A percentile compares a stretch with the other conserved stretches of the same genome.
Evolutionary conservation across 2,113 vertebrate genomes (phyloP).

Genomic region (Parus major): DNA sequence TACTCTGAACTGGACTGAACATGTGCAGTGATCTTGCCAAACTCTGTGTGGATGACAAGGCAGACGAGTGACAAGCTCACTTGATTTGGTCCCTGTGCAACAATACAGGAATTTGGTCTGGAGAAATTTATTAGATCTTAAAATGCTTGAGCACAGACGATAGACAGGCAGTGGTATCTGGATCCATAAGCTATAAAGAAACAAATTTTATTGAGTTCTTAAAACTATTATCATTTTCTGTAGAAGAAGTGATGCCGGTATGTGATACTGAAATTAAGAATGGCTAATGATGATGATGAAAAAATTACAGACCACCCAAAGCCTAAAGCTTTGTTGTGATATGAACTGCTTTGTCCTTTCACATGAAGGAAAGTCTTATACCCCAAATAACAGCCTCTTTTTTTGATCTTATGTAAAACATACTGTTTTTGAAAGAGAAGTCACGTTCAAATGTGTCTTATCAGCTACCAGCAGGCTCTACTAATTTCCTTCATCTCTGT

Average conservation of each 20-base stretch:
- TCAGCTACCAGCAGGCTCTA: neutral
- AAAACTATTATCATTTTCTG: neutral
- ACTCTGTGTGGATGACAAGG: neutral
- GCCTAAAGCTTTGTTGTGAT: neutral
- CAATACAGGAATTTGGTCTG: neutral
- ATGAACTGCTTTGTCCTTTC: neutral
- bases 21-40: neutral
- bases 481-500: neutral
- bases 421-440: neutral
- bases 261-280: neutral
- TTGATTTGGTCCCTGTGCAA: conserved; percentile 13
- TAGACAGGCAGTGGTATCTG: neutral
- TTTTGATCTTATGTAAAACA: neutral
- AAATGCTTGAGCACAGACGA: neutral
- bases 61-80: neutral
- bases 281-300: neutral
- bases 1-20: neutral
- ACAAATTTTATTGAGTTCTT: neutral
- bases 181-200: neutral
- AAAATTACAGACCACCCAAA: neutral
- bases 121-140: neutral
- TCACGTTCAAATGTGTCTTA: neutral
- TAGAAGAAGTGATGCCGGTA: neutral
- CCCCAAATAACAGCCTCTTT: neutral
- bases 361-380: neutral